A percentile compares a stretch with the other conserved stretches of the same genome.
Conservation (phyloP, 1,140 invertebrate species). For the Coenobita brevimanus region DNA sequence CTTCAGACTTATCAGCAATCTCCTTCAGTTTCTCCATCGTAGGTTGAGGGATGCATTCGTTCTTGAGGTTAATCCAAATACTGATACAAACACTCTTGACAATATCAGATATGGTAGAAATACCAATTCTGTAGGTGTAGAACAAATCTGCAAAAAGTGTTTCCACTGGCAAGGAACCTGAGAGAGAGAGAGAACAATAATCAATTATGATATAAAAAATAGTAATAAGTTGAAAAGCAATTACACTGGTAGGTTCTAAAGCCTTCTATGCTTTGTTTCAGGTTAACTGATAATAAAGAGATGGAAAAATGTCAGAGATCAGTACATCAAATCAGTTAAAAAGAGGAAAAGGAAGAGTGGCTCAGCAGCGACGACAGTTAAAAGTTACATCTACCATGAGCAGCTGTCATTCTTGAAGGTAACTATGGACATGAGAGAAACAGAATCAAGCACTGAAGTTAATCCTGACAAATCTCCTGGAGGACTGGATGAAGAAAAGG, state of each 20-base stretch:
- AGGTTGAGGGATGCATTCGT: slow-evolving; percentile 37
- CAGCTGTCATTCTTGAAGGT: slow-evolving; percentile 15
- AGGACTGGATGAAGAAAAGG: slow-evolving; percentile 9
- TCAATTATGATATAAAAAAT: slow-evolving; percentile 24
- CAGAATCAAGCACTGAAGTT: slow-evolving; percentile 17
- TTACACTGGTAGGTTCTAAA: slow-evolving; percentile 15
- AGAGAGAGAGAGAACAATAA: slow-evolving; percentile 27
- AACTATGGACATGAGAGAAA: slow-evolving; percentile 19
- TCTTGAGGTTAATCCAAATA: too few relatives aligned
- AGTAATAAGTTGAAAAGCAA: slow-evolving; percentile 25
- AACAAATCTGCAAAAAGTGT: slow-evolving; percentile 40
- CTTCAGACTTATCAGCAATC: slow-evolving; percentile 37
- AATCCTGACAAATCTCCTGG: slow-evolving; percentile 6
- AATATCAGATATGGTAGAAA: slow-evolving; percentile 30
- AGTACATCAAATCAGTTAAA: slow-evolving; percentile 24
- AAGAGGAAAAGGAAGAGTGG: slow-evolving; percentile 18
- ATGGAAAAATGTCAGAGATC: slow-evolving; percentile 23
- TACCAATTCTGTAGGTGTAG: slow-evolving; percentile 44
- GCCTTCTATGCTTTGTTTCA: slow-evolving; percentile 32
- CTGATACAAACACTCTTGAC: slow-evolving; percentile 34
- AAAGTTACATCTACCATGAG: slow-evolving; percentile 4
- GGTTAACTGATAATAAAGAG: slow-evolving; percentile 40
- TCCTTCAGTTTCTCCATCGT: slow-evolving; percentile 35
- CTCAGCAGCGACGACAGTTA: slow-evolving; percentile 5
- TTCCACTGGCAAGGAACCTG: slow-evolving; percentile 43